Evolutionary conservation across 2,888 invertebrate species (phyloP), one percentile per base, ranked within the genome.

Genomic region (Sarcophaga subvicina): DNA sequence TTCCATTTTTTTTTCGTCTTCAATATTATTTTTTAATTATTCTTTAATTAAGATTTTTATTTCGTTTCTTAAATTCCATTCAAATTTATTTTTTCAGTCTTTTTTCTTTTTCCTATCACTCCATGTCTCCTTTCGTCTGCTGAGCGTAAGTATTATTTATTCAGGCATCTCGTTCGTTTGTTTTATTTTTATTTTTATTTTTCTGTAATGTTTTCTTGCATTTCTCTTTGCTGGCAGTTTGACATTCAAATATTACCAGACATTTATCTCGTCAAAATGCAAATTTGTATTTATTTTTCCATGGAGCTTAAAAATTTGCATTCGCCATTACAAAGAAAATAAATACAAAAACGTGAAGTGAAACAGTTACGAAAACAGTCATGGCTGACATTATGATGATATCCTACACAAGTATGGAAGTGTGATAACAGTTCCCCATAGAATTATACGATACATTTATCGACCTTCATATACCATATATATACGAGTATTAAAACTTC

Each of bases 221-320:
- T 64, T 70, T 22, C 45, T 80, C n/a, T 17, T 62, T 27, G 47
- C 73, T 63, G 37, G 70, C 73, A 78, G 76, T 66, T 83, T 89
- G 88, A 88, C 89, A 88, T 88, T 88, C 83, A 88, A 88, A 89
- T 89, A 89, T 89, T 84, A 82, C 82, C 84, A 71, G 82, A 85
- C 89, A 88, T 89, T 84, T 85, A 88, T 89, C 87, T 88, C 88
- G 83, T 87, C 85, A 86, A 87, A 87, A 88, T 88, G 88, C 81
- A 87, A 88, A 89, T 88, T 85, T 84, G 64, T 69, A 80, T 84
- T 72, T 60, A 76, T 66, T 66, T 75, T 76, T 66, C 37, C 64
- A 27, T 59, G 47, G 49, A 59, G 72, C 27, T 80, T 54, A 14
- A 66, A 62, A 66, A 69, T 62, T 64, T 66, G 20, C 37, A 37